Evolutionary conservation across 37 sponge, comb jelly and placozoan species (phyloP), one percentile per base, ranked within the genome.

Genomic region (Ianthella basta): DNA sequence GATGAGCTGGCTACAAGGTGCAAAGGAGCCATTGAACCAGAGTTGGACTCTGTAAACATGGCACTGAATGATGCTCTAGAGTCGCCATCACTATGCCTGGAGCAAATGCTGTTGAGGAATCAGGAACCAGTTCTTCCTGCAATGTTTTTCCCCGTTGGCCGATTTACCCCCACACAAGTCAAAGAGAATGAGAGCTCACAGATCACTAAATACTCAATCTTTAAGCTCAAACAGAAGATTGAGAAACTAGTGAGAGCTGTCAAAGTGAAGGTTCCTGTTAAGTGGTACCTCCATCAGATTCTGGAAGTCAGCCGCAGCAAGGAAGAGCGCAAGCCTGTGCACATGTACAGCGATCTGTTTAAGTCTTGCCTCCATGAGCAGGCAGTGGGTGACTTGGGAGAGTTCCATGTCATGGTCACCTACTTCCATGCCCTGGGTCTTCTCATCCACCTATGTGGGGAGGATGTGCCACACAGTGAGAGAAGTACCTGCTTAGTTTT

Each of bases 401-500:
- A 64, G 66, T 64, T 64, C 66, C 27, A 64, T 64, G 66, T 30
- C 27, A 64, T 64, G 66, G 27, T 64, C 66, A 64, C 66, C 66
- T 16, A 29, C 13, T 64, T 64, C 66, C 66, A 64, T 16, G 27
- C 23, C 66, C 66, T 64, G 13, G 66, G 66, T 64, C 66, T 64
- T 64, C 6, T 64, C 8, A 30, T 64, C 20, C 66, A 64, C 23
- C 66, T 29, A 10, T 24, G 27, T 16, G 66, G 23, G 6, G 66
- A 30, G 23, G 66, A 10, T 16, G 20, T 29, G 66, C 66, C 66
- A 29, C 66, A 64, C 66, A 64, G 23, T 30, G 66, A 10, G 13
- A 8, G 27, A 8, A 64, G 66, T 64, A 64, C 66, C 12, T 64
- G 66, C 66, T 16, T 64, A 8, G 66, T 64, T 24, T 64, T 64